Conservation (phyloP, 1,140 invertebrate species). For the Laupala kohalensis region DNA sequence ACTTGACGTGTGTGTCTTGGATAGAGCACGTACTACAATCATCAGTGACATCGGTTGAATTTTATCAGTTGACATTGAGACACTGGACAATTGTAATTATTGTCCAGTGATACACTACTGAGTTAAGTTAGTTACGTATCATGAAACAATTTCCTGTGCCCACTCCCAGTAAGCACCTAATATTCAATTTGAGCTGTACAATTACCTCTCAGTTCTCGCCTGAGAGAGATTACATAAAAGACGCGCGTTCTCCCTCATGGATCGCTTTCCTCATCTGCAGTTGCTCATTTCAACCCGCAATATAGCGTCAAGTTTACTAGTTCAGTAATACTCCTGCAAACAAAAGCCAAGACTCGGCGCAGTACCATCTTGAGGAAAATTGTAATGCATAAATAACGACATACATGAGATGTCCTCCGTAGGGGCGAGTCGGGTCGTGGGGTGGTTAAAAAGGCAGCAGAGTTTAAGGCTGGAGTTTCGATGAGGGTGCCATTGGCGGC, state of each 20-base stretch:
- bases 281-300: background rate
- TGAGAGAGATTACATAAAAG: background rate
- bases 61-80: too few species aligned
- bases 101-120: too few species aligned
- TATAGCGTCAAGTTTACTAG: background rate
- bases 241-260: background rate
- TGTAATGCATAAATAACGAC: background rate
- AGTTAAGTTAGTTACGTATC: background rate
- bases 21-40: too few species aligned
- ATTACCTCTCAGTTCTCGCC: background rate
- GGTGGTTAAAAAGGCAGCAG: background rate
- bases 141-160: background rate
- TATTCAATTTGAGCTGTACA: background rate
- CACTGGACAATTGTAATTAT: too few species aligned
- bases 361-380: background rate
- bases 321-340: background rate
- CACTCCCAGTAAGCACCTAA: background rate
- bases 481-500: background rate
- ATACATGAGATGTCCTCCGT: background rate
- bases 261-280: background rate
- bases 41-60: too few species aligned
- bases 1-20: too few species aligned
- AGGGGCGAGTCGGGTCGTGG: too few species aligned
- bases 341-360: background rate
- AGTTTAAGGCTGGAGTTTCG: background rate